Percentiles rank a stretch among this genome's conserved stretches.
phyloP scores from a whole-genome alignment of 2,113 vertebrate species.

The Phasianus colchicus region DNA sequence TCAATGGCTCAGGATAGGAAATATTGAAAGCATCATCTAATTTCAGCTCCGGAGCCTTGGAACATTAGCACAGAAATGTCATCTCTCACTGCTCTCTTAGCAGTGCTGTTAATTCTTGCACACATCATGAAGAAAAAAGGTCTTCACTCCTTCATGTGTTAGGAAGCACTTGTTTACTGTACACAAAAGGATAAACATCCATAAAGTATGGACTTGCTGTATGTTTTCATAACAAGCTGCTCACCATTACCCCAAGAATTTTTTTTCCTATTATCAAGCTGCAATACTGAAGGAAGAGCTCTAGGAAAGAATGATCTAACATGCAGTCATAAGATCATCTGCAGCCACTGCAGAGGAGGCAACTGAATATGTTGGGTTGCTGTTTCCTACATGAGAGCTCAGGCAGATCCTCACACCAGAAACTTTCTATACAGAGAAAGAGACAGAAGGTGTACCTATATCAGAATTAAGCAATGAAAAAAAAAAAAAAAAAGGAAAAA shows the following conservation, averaged over 20 bases:
- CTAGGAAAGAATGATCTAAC: slow-evolving; percentile 46
- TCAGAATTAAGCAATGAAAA: background rate
- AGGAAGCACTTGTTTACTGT: background rate
- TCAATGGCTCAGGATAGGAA: background rate
- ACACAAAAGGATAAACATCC: background rate
- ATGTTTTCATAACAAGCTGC: background rate
- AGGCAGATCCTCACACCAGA: background rate
- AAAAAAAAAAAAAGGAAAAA: background rate
- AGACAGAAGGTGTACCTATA: background rate
- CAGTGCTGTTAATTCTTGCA: background rate
- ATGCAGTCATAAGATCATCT: background rate
- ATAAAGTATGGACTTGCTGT: background rate
- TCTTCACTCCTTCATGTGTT: background rate
- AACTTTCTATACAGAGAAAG: background rate
- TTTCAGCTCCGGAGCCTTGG: background rate
- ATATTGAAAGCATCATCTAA: background rate
- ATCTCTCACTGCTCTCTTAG: background rate
- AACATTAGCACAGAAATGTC: background rate
- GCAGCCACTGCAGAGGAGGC: background rate
- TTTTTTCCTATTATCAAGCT: background rate
- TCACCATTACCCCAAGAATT: background rate
- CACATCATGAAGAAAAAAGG: background rate
- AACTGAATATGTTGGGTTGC: background rate
- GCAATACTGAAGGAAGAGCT: background rate
- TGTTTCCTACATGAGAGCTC: background rate